These are phyloP conservation scores for Arizona elegans DNA, from an alignment of 2,113 vertebrate species.

Conservation along the genomic window DNA sequence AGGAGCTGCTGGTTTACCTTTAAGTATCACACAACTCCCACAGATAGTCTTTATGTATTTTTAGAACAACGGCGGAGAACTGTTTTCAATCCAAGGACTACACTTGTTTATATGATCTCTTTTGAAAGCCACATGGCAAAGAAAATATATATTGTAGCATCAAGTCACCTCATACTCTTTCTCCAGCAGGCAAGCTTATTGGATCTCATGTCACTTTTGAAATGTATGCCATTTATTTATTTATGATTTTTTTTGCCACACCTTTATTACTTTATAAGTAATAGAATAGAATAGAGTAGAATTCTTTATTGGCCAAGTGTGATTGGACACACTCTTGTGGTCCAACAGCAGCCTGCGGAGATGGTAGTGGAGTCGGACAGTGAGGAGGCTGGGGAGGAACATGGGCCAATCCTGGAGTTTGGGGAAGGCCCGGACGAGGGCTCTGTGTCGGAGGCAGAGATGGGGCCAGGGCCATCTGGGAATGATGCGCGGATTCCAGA, in stretches of 20 bases:
- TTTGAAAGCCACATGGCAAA: not conserved
- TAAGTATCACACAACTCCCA: not conserved
- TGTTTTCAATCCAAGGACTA: not conserved
- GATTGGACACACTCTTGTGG: too few relatives aligned
- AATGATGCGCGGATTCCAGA: too few relatives aligned
- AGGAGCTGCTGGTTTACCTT: not conserved
- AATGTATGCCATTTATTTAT: not conserved
- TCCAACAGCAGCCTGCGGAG: too few relatives aligned
- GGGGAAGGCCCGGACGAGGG: too few relatives aligned
- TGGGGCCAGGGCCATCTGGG: too few relatives aligned
- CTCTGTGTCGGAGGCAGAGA: too few relatives aligned
- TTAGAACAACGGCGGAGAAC: not conserved
- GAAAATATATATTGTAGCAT: not conserved
- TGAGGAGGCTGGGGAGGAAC: too few relatives aligned
- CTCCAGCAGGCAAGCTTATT: not conserved
- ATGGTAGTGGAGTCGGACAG: too few relatives aligned
- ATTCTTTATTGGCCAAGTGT: too few relatives aligned
- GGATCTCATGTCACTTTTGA: not conserved
- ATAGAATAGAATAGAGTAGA: too few relatives aligned
- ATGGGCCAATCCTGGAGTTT: too few relatives aligned
- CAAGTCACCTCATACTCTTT: not conserved
- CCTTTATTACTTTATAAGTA: not conserved
- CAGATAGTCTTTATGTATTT: not conserved
- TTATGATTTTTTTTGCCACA: not conserved
- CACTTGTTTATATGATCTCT: not conserved